Base-by-base conservation (phyloP, 2,888 invertebrate genomes). In the Parnassius apollo region DNA sequence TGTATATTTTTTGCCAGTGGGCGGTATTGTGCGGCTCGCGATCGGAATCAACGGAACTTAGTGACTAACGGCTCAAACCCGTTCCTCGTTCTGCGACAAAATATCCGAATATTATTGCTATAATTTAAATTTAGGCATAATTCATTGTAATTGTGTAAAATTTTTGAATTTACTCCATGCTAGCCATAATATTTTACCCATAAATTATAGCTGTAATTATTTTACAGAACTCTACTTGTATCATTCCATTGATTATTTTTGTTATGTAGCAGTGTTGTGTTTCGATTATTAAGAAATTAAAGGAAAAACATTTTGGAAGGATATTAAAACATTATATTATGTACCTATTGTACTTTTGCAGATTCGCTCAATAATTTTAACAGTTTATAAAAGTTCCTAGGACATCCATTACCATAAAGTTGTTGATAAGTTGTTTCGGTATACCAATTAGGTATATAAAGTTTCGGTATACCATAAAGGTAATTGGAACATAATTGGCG, bases 11-110 rank as follows among this genome's bases (percentile, higher is more conserved):
- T 51, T 35, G 52, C 12, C 53, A 59, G 64, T 64, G 57, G 64
- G 64, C 56, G 64, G 46, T 63, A 52, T 63, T 64, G 52, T 52
- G 58, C 35, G 48, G 11, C 49, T 54, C 49, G 58, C n/a, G 44
- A 58, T n/a, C 49, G 54, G 44, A 42, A 59, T 56, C 62, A 69
- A 69, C 69, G 68, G 70, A 66, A 65, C 69, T 66, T 55, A 48
- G 35, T 83, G 83, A 84, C 77, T 85, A 85, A 86, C 81, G 80
- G 80, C 76, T 76, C 78, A 35, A 35, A 35, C 35, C 35, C 35
- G 76, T 76, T 66, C 46, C 68, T 71, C 75, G 77, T 80, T 82
- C 78, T 76, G 70, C 74, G 74, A 73, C 74, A 78, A 75, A 73
- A 53, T 56, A 52, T 45, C 51, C 51, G 51, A 46, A 42, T 57